These are phyloP conservation scores for Mohoua ochrocephala DNA, from an alignment of 2,113 vertebrate species.

Conservation along the genomic window DNA sequence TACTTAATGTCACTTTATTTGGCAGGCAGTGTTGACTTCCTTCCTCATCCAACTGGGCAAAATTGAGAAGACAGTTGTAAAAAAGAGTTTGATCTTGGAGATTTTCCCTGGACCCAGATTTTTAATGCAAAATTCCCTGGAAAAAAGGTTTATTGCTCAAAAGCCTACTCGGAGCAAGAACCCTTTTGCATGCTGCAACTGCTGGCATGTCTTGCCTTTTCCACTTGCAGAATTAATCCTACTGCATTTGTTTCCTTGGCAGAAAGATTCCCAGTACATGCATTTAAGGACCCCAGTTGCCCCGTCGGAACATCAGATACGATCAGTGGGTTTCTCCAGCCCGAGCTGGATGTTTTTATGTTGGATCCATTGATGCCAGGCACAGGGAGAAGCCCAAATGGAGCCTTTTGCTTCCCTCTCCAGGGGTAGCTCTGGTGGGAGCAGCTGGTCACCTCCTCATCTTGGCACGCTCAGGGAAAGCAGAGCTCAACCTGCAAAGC, in stretches of 20 bases:
- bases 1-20: conserved; percentile 14
- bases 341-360: background rate
- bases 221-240: background rate
- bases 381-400: background rate
- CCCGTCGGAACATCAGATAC: background rate
- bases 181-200: background rate
- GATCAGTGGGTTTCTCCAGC: background rate
- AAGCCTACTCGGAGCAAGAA: background rate
- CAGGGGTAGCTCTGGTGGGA: background rate
- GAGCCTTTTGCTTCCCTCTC: background rate
- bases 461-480: background rate
- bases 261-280: background rate
- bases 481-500: background rate
- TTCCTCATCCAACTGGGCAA: conserved; percentile 15
- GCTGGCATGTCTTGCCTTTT: background rate
- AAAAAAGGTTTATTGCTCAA: conserved; percentile 41
- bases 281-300: background rate
- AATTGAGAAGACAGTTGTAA: conserved; percentile 19
- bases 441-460: background rate
- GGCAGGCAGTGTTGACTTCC: background rate
- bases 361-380: background rate
- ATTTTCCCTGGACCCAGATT: background rate
- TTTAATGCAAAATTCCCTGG: conserved; percentile 32
- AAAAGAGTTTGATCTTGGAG: background rate
- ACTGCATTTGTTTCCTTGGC: background rate